phyloP scores from a whole-genome alignment of 2,113 vertebrate genomes.

The Anthoscopus minutus region DNA sequence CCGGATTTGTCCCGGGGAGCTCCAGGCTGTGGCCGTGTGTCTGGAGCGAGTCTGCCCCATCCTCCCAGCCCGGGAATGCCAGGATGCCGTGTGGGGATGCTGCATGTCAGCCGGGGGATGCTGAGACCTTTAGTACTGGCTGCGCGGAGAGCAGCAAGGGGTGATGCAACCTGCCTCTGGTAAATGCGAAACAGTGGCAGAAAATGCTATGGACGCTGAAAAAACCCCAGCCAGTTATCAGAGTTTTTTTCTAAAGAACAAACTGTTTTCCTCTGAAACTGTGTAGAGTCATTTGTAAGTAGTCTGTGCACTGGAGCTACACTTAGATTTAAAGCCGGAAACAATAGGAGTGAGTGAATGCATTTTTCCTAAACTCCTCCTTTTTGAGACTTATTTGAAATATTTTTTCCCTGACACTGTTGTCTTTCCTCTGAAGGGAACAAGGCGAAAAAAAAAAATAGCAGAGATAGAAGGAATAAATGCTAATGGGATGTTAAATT shows the following conservation, averaged over 20 bases:
- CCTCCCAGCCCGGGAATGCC: background rate
- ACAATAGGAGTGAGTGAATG: background rate
- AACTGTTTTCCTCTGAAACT: background rate
- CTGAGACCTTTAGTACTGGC: background rate
- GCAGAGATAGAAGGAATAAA: background rate
- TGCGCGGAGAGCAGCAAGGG: background rate
- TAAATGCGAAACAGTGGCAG: background rate
- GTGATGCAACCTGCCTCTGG: background rate
- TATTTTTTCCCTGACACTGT: background rate
- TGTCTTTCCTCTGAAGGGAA: background rate
- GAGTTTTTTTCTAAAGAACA: background rate
- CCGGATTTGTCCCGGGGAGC: background rate
- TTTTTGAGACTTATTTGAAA: background rate
- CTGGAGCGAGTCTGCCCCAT: background rate
- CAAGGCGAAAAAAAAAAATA: background rate
- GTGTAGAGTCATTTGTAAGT: background rate
- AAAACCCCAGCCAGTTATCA: background rate
- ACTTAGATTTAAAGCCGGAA: background rate
- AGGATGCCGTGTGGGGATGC: background rate
- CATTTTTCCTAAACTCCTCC: background rate
- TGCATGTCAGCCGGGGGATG: background rate
- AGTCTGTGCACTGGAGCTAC: fast-evolving
- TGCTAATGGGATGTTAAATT: background rate
- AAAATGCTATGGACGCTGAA: background rate
- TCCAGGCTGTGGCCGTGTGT: background rate